A percentile compares a stretch with the other conserved stretches of the same genome.
Evolutionary conservation across 1,140 invertebrate genomes (phyloP).

Genomic region (Trinorchestia longiramus): DNA sequence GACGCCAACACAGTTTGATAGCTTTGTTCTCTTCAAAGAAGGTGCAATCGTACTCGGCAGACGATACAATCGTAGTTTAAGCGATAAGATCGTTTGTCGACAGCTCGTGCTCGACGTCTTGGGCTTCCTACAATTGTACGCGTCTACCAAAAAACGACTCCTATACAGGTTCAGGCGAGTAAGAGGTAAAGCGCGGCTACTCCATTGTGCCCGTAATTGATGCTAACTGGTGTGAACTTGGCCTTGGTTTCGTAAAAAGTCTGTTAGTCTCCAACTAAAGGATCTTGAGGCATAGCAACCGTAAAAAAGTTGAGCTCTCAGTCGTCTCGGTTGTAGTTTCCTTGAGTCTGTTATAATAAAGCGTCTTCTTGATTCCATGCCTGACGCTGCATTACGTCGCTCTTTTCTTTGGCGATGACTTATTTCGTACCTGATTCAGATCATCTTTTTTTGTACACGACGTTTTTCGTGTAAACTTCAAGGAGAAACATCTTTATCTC

Average conservation of each 20-base stretch:
- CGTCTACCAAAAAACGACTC: neutral
- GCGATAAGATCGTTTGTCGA: constrained; percentile 20
- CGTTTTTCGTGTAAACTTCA: neutral
- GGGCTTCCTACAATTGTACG: constrained; percentile 2
- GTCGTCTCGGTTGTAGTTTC: neutral
- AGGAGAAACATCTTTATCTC: neutral
- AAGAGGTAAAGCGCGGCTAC: constrained; percentile 17
- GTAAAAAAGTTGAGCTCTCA: neutral
- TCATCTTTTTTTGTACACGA: neutral
- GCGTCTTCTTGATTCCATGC: neutral
- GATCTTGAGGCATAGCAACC: neutral
- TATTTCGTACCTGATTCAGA: too few relatives aligned
- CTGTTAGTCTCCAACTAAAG: neutral
- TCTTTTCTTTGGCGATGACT: neutral
- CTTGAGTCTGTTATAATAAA: neutral
- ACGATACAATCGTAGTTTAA: constrained; percentile 16
- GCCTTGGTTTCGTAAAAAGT: neutral
- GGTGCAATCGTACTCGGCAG: neutral
- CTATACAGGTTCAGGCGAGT: neutral
- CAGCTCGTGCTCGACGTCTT: constrained; percentile 37
- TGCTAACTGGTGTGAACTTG: constrained; percentile 16
- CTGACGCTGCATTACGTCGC: neutral
- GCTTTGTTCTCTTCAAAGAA: neutral
- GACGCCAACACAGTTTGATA: neutral
- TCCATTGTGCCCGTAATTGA: constrained; percentile 21